Conservation (phyloP, 2,888 invertebrate genomes). For the Caenorhabditis afra region DNA sequence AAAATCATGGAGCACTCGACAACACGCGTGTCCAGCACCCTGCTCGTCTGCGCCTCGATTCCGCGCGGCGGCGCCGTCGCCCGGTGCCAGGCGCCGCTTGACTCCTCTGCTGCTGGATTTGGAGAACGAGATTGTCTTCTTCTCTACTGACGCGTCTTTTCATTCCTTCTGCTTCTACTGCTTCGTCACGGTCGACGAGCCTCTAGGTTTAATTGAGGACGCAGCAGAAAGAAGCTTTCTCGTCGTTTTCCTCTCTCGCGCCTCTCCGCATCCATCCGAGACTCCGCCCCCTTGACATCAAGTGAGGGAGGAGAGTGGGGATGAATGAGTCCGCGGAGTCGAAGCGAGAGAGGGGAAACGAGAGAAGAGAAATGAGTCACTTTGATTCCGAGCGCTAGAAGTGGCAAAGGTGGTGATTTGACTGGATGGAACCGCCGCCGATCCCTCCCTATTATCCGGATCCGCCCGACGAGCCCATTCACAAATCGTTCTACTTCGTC, state of each 20-base stretch:
- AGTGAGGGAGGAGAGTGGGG: slow-evolving; percentile 33
- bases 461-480: slow-evolving; percentile 43
- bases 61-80: slow-evolving; percentile 12
- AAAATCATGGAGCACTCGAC: slow-evolving; percentile 11
- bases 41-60: slow-evolving; percentile 33
- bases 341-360: background rate
- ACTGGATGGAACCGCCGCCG: slow-evolving; percentile 33
- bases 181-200: slow-evolving; percentile 34
- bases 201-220: slow-evolving; percentile 38
- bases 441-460: slow-evolving; percentile 24
- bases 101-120: background rate
- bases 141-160: background rate
- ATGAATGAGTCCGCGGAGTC: slow-evolving; percentile 21
- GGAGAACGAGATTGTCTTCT: background rate
- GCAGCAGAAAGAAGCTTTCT: slow-evolving; percentile 3
- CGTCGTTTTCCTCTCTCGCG: slow-evolving; percentile 16
- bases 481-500: slow-evolving; percentile 43
- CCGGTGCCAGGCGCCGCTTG: slow-evolving; percentile 1
- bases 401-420: background rate
- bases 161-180: background rate
- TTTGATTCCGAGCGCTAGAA: slow-evolving; percentile 43
- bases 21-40: too few species aligned
- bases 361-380: slow-evolving; percentile 37
- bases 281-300: slow-evolving; percentile 29
- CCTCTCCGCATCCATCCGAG: slow-evolving; percentile 8